phyloP scores from a whole-genome alignment of 2,797 vertebrate species.

The Gallinago stenura region DNA sequence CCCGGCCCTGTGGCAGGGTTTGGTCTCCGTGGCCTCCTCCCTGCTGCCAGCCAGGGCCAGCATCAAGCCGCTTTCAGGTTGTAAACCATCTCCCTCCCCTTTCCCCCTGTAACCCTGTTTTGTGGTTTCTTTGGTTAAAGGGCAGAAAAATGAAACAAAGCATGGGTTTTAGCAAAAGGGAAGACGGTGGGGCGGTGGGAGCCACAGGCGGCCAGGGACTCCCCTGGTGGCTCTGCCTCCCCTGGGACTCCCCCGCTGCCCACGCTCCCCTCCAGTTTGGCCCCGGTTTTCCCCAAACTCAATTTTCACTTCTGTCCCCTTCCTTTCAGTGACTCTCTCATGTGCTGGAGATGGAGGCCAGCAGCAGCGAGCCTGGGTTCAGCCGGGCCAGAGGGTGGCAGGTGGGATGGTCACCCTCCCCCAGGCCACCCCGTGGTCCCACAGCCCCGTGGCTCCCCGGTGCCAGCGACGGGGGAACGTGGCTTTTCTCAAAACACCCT shows the following conservation, averaged over 20 bases:
- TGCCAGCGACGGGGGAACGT: not conserved
- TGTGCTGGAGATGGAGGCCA: not conserved
- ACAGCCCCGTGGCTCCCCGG: accelerated
- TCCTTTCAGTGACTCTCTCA: accelerated
- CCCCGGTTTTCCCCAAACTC: not conserved
- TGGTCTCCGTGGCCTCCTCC: not conserved
- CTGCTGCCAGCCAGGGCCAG: not conserved
- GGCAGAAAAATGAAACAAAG: not conserved
- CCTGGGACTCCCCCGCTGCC: not conserved
- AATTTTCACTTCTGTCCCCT: not conserved
- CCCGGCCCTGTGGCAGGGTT: accelerated
- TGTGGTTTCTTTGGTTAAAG: not conserved
- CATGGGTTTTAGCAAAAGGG: not conserved
- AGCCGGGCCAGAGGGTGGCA: accelerated
- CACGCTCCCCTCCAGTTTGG: not conserved
- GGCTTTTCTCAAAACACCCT: not conserved
- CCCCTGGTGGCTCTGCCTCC: not conserved
- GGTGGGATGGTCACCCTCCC: accelerated
- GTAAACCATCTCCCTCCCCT: accelerated
- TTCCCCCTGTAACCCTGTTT: not conserved
- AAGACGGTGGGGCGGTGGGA: not conserved
- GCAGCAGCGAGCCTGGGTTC: accelerated
- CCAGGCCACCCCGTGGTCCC: accelerated
- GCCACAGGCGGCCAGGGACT: not conserved
- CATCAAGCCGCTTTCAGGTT: not conserved